phyloP scores from a whole-genome alignment of 2,888 invertebrate species.

The Oeneis ivallda region DNA sequence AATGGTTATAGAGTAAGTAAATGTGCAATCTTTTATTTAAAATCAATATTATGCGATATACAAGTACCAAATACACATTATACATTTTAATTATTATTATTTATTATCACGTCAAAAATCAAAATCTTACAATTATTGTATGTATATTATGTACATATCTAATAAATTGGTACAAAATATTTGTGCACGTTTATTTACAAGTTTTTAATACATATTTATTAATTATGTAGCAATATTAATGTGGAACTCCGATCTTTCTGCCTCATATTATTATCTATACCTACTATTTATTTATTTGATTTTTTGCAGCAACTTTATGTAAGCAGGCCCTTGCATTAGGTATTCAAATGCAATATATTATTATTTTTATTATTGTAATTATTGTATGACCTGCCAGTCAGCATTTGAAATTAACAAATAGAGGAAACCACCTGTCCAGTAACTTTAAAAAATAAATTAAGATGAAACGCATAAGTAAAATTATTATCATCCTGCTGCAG shows the following conservation, averaged over 20 bases:
- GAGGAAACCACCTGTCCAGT: slow-evolving; percentile 32
- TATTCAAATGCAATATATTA: slow-evolving; percentile 27
- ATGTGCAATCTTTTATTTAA: slow-evolving; percentile 42
- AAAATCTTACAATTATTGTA: slow-evolving; percentile 40
- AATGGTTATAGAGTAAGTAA: slow-evolving; percentile 43
- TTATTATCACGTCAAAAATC: slow-evolving; percentile 23
- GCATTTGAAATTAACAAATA: slow-evolving; percentile 58
- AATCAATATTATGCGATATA: slow-evolving; percentile 43
- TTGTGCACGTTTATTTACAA: slow-evolving; percentile 46
- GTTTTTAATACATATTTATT: slow-evolving; percentile 30
- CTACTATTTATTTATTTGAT: background rate
- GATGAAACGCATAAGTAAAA: slow-evolving; percentile 21
- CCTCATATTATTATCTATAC: slow-evolving; percentile 15
- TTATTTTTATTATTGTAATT: slow-evolving; percentile 44
- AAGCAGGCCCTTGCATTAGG: slow-evolving; percentile 64
- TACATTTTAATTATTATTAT: slow-evolving; percentile 21
- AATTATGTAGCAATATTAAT: slow-evolving; percentile 41
- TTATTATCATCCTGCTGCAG: slow-evolving; percentile 34
- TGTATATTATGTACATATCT: slow-evolving; percentile 49
- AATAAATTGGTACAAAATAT: slow-evolving; percentile 45
- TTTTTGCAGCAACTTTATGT: slow-evolving; percentile 44
- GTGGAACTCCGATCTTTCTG: slow-evolving; percentile 46
- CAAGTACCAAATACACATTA: slow-evolving; percentile 41
- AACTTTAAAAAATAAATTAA: slow-evolving; percentile 20
- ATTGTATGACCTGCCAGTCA: slow-evolving; percentile 58